A percentile compares a stretch with the other conserved stretches of the same genome.
Evolutionary conservation across 2,797 vertebrate species (phyloP).

Genomic region (Premnoplex brunnescens): DNA sequence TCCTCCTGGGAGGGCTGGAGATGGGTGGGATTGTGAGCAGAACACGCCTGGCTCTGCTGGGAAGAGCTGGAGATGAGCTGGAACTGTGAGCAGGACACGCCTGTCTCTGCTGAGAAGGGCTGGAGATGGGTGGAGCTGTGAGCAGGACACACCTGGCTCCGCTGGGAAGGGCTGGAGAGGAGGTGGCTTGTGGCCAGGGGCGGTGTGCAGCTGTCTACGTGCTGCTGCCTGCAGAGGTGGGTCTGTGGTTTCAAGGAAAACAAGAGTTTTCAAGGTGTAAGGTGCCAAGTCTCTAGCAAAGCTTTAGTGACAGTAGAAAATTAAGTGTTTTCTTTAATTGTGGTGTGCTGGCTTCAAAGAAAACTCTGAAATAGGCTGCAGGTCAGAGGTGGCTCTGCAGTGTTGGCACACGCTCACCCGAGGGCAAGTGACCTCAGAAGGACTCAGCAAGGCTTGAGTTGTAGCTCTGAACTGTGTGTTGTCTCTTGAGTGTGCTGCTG

Average conservation of each 20-base stretch:
- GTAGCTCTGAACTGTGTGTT: fast-evolving
- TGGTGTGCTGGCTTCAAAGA: neutral
- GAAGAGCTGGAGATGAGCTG: neutral
- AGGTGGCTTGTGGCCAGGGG: too few species aligned
- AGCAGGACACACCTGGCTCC: neutral
- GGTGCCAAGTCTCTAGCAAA: neutral
- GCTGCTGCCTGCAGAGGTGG: neutral
- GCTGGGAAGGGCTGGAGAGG: neutral
- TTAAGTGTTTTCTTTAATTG: neutral
- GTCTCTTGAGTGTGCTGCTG: neutral
- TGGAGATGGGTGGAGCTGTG: neutral
- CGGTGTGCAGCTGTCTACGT: neutral
- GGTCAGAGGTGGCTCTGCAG: neutral
- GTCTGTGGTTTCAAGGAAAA: neutral
- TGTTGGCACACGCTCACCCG: neutral
- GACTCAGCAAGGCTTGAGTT: neutral
- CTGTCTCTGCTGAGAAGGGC: neutral
- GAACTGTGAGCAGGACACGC: neutral
- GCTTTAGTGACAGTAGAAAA: neutral
- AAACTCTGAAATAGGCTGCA: neutral
- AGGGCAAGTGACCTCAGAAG: neutral
- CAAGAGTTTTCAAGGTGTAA: neutral
- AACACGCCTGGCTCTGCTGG: neutral
- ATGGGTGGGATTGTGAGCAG: neutral
- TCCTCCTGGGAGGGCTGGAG: neutral